Conservation (phyloP, 2,797 vertebrate genomes). For the Phoxinus dragarum region DNA sequence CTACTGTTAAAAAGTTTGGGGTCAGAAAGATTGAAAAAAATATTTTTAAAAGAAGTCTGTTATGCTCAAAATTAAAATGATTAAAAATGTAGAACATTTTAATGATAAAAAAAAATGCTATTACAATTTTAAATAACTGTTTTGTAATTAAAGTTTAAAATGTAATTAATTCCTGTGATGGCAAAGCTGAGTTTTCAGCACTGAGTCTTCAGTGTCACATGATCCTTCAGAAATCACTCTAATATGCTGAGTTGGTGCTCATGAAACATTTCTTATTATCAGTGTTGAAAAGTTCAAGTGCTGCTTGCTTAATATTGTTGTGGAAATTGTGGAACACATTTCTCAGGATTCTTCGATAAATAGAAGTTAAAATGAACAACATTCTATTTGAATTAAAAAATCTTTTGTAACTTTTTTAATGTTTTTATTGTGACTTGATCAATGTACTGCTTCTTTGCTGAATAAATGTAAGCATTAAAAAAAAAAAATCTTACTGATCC, state of each 20-base stretch:
- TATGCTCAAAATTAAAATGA: background rate
- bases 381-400: background rate
- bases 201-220: too few species aligned
- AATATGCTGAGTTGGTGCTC: too few species aligned
- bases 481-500: background rate
- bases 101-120: background rate
- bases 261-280: too few species aligned
- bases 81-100: background rate
- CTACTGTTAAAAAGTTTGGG: background rate
- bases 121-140: background rate
- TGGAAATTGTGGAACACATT: background rate
- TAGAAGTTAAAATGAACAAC: too few species aligned
- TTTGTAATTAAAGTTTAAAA: background rate
- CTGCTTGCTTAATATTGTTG: background rate
- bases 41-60: background rate
- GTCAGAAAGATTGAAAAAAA: background rate
- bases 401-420: background rate
- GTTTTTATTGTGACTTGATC: background rate
- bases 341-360: too few species aligned
- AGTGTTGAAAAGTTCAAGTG: background rate
- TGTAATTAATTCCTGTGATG: background rate
- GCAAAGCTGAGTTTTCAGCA: background rate
- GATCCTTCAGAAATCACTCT: too few species aligned
- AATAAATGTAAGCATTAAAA: background rate
- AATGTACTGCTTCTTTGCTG: background rate